Evolutionary conservation across 2,888 invertebrate species (phyloP).

Genomic region (Idaea straminata): DNA sequence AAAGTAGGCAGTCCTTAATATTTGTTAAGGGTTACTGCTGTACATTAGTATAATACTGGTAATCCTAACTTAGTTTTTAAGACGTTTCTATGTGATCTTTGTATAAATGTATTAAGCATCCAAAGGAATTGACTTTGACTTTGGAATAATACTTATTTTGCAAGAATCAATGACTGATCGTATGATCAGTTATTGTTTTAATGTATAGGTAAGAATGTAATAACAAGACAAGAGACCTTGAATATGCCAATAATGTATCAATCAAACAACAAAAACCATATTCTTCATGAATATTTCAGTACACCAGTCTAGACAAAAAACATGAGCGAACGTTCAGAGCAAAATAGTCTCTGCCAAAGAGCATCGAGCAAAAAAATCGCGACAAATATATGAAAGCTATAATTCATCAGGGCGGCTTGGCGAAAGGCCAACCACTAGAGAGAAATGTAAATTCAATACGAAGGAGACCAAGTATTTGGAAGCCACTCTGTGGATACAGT

Average conservation of each 20-base stretch:
- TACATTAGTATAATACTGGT: too few species aligned
- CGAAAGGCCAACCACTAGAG: conserved; percentile 35
- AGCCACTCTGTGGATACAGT: background rate
- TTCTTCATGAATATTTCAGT: conserved; percentile 11
- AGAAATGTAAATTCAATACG: conserved; percentile 53
- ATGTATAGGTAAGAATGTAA: too few species aligned
- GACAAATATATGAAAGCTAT: conserved; percentile 45
- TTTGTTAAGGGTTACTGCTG: too few species aligned
- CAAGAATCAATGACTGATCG: too few species aligned
- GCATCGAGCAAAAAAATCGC: conserved; percentile 12
- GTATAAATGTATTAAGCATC: too few species aligned
- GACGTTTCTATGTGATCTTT: too few species aligned
- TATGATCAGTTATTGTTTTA: too few species aligned
- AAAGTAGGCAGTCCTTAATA: too few species aligned
- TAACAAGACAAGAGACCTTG: conserved; percentile 11
- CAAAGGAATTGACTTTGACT: too few species aligned
- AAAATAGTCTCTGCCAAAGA: conserved; percentile 6
- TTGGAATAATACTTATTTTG: too few species aligned
- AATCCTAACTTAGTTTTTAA: too few species aligned
- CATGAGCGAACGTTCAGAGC: background rate
- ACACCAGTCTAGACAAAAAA: conserved; percentile 14
- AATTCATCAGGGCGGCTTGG: conserved; percentile 44
- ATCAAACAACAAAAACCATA: conserved; percentile 14
- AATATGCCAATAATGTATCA: background rate
- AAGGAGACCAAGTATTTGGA: background rate